Evolutionary conservation across 1,140 invertebrate species (phyloP).

Genomic region (Homarus americanus): DNA sequence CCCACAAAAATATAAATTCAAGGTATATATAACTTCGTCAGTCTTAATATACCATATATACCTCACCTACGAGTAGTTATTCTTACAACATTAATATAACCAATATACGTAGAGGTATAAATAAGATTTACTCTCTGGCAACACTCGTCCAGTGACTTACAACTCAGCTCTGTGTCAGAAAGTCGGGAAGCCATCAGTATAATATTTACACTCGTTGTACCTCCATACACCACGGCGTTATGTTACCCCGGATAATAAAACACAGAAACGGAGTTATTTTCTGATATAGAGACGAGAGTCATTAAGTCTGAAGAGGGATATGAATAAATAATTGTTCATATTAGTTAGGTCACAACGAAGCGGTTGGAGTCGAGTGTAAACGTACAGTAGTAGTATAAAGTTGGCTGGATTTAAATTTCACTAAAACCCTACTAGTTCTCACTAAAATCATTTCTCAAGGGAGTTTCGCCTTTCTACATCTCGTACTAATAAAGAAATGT

Average conservation of each 20-base stretch:
- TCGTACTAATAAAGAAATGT: too few species aligned
- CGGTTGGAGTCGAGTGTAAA: conserved; percentile 23
- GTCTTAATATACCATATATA: background rate
- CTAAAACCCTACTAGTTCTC: background rate
- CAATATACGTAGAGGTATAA: too few species aligned
- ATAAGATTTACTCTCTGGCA: background rate
- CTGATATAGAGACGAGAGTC: too few species aligned
- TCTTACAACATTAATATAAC: too few species aligned
- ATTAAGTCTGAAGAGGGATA: too few species aligned
- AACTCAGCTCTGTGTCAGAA: conserved; percentile 37
- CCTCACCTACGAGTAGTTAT: background rate
- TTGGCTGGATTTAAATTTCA: conserved; percentile 31
- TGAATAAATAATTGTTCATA: background rate
- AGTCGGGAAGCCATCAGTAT: background rate
- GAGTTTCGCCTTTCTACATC: background rate
- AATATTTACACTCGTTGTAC: background rate
- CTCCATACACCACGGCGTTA: too few species aligned
- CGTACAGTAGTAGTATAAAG: conserved; percentile 14
- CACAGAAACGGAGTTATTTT: too few species aligned
- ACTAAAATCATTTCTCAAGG: background rate
- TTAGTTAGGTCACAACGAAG: background rate
- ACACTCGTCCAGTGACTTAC: conserved; percentile 37
- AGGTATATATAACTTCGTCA: background rate
- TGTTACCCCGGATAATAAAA: too few species aligned
- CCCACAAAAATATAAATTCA: background rate